Evolutionary conservation across 2,113 vertebrate species (phyloP).

Genomic region (Petaurus breviceps): DNA sequence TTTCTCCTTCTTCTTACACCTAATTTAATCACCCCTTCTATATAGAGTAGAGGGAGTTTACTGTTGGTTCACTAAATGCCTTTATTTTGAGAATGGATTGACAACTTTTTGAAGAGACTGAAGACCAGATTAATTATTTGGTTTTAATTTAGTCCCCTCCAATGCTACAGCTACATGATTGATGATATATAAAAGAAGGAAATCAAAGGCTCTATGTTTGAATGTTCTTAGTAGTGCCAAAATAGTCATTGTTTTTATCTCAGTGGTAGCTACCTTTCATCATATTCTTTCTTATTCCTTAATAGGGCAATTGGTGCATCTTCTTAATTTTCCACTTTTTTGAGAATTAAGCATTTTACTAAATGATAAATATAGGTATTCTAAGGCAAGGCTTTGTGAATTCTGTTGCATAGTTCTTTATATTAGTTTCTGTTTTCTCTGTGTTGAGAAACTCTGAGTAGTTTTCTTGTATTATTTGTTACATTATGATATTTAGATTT

Average conservation of each 20-base stretch:
- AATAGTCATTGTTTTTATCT: background rate
- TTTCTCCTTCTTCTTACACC: background rate
- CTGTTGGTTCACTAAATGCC: background rate
- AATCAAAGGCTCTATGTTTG: background rate
- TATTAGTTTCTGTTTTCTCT: no score
- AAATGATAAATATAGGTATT: background rate
- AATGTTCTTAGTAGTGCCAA: background rate
- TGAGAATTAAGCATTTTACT: background rate
- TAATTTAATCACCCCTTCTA: background rate
- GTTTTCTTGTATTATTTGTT: no score
- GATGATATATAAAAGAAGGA: background rate
- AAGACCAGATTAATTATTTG: no score
- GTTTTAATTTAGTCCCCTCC: background rate
- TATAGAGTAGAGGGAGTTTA: background rate
- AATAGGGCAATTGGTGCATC: background rate
- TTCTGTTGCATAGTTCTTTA: no score
- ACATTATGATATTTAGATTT: no score
- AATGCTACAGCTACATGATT: background rate
- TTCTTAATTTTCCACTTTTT: background rate
- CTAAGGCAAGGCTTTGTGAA: background rate
- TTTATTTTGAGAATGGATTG: background rate
- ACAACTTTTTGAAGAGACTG: background rate
- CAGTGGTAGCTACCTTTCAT: background rate
- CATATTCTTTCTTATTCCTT: background rate
- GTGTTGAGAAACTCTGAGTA: no score